Evolutionary conservation across 2,888 invertebrate genomes (phyloP), one percentile per base, ranked within the genome.

Genomic region (Drosophila kokeensis): DNA sequence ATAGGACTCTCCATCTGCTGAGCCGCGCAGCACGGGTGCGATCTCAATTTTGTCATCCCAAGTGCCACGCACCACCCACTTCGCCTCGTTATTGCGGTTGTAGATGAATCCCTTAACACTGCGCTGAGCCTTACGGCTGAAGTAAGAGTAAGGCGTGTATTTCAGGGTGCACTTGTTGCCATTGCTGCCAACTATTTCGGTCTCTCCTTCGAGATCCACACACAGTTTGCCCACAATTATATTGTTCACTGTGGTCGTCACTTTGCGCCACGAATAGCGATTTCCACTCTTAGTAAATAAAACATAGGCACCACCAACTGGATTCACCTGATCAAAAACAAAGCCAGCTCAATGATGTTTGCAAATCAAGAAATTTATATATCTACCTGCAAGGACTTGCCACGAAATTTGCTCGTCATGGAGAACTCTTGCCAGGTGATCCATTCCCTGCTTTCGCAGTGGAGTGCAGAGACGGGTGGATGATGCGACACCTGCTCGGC

Each of bases 151-250:
- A 27, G 99, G 98, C 91, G 98, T 96, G 94, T 98, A 99, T 94
- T 99, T 99, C 84, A 99, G 95, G 92, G 98, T 97, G 93, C 99
- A 99, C 93, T 97, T 98, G 92, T 98, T 97, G 61, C 98, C 98
- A 92, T 99, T 99, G 83, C 95, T 94, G 73, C 96, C 96, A 71
- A 95, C 95, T 79, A 99, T 99, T 93, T 99, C 99, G 98, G 99
- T 99, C 92, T 99, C 99, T 54, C 99, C 99, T 93, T 99, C 98
- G 94, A 99, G 98, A 94, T 99, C 99, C 69, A 99, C 98, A 99
- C 99, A 99, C 84, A 99, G 94, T 93, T 98, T 98, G 79, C 99
- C 99, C 67, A 99, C 99, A 88, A 99, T 99, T 90, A 99, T 99
- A 93, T 99, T 99, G 94, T 99, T 99, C 58, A 99, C 99, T 7